A percentile compares a stretch with the other conserved stretches of the same genome.
These are phyloP conservation scores for Chloropsis cyanopogon DNA, from an alignment of 2,113 vertebrate genomes.

Conservation along the genomic window DNA sequence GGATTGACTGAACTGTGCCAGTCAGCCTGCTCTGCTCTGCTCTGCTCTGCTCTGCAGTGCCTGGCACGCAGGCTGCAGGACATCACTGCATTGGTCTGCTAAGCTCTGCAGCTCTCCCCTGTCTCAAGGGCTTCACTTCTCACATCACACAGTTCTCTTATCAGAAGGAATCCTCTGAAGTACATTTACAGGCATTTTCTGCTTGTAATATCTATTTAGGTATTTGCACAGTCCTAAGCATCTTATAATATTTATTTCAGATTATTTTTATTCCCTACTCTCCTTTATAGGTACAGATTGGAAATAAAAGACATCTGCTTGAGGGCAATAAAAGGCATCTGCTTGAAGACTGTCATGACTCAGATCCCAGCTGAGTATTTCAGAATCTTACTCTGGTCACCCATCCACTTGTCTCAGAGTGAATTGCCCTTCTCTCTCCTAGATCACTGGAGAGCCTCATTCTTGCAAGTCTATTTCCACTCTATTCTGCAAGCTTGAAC, in stretches of 20 bases:
- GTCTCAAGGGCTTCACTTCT: background rate
- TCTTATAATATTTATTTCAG: background rate
- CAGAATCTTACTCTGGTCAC: background rate
- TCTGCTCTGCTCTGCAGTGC: background rate
- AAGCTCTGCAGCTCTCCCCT: background rate
- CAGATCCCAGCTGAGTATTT: background rate
- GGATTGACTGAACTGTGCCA: background rate
- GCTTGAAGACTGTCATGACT: background rate
- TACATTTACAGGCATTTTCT: background rate
- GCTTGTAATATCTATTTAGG: background rate
- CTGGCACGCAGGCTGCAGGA: background rate
- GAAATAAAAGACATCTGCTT: background rate
- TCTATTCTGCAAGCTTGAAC: background rate
- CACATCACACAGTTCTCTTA: background rate
- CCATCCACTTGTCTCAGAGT: background rate
- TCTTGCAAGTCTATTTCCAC: background rate
- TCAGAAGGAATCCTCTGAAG: background rate
- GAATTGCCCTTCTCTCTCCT: background rate
- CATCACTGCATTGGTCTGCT: rapidly evolving
- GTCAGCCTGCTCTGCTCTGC: background rate
- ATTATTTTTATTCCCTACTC: background rate
- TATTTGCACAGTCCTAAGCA: background rate
- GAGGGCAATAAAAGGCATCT: background rate
- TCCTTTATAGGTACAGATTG: background rate
- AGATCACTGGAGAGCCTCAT: background rate